Evolutionary conservation across 2,888 invertebrate species (phyloP), one percentile per base, ranked within the genome.

Genomic region (Trissolcus brochymenae): DNA sequence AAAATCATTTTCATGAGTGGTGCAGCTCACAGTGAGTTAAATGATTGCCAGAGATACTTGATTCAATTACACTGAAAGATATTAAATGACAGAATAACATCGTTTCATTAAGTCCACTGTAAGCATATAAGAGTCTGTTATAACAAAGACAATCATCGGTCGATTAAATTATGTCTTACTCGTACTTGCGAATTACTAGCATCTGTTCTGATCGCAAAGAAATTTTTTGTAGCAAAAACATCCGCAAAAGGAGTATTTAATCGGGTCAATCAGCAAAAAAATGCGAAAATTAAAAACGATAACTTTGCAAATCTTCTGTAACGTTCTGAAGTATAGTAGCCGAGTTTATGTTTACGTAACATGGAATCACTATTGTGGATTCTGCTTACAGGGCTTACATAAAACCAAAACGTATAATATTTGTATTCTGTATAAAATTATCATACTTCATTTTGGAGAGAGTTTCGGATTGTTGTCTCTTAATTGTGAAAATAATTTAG

Each of bases 301-400:
- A 49, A 64, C 29, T n/a, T 21, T 1, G 54, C 49, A 53, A 56
- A 57, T 71, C 54, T 59, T 51, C 16, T 14, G 50, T 4, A n/a
- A 62, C 59, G 46, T 50, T 73, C 25, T 13, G 66, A 74, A 70
- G 66, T 16, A 16, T 61, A 19, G 43, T 62, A 74, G 7, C 4
- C 19, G 71, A 74, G 56, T 77, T 56, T 51, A 16, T 77, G 74
- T 71, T 78, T 78, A 78, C 64, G 59, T 78, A 78, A 78, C 60
- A 17, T 17, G 17, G 54, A 75, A 67, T 64, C 74, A 78, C 65
- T 71, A 67, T 59, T 64, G 46, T 29, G 71, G 74, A 71, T 78
- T 78, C 74, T 78, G 66, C 70, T 78, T 78, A 67, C 71, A 61
- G 59, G 19, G 29, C 65, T 78, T 78, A 78, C 49, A 53, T 78